phyloP scores from a whole-genome alignment of 2,888 invertebrate species.

The Cotesia congregata region DNA sequence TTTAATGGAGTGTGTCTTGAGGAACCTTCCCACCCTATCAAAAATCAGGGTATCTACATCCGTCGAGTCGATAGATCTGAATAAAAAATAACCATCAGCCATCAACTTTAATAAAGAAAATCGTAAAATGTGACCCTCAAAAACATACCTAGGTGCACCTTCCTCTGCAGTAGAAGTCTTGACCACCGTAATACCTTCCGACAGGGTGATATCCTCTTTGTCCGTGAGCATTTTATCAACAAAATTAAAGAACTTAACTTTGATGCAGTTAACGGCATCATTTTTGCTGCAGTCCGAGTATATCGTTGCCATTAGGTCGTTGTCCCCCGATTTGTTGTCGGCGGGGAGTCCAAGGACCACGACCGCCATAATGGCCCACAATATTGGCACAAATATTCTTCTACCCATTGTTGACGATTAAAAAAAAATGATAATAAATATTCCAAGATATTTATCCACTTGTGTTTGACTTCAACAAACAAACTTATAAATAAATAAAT shows the following conservation, averaged over 20 bases:
- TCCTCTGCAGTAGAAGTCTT: constrained; percentile 79
- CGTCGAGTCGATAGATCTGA: constrained; percentile 67
- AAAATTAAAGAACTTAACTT: constrained; percentile 88
- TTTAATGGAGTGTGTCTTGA: constrained; percentile 85
- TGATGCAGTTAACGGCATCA: constrained; percentile 87
- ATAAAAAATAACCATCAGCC: neutral
- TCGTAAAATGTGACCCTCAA: neutral
- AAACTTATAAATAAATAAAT: neutral
- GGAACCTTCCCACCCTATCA: constrained; percentile 81
- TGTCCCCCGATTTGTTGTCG: constrained; percentile 79
- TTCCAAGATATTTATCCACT: constrained; percentile 26
- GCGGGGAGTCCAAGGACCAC: constrained; percentile 78
- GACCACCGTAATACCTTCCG: constrained; percentile 88
- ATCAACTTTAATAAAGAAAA: constrained; percentile 30
- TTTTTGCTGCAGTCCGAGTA: constrained; percentile 85
- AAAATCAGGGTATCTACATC: constrained; percentile 77
- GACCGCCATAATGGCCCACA: constrained; percentile 69
- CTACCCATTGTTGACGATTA: no score
- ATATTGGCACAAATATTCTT: constrained; percentile 54
- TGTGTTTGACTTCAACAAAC: neutral
- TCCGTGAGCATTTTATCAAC: constrained; percentile 88
- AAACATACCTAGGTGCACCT: constrained; percentile 81
- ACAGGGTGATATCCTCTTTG: constrained; percentile 84
- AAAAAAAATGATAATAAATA: neutral
- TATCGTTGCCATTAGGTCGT: constrained; percentile 84